phyloP scores from a whole-genome alignment of 2,113 vertebrate genomes.

The Pardalotus punctatus region DNA sequence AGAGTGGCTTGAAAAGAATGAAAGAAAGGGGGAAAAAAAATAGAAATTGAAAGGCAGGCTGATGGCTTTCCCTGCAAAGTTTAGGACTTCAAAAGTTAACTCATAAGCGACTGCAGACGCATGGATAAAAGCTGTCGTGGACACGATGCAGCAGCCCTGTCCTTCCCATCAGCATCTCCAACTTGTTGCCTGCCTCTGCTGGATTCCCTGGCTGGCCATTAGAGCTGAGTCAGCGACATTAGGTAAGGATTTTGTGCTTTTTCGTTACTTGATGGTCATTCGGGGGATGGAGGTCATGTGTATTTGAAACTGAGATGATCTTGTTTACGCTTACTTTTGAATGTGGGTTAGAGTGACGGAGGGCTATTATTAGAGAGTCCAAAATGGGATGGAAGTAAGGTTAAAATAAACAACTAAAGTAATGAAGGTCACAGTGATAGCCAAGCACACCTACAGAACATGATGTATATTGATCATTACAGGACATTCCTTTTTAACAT shows the following conservation, averaged over 20 bases:
- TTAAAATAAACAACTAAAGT: background rate
- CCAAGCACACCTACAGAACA: background rate
- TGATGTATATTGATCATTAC: background rate
- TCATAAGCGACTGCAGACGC: constrained; percentile 23
- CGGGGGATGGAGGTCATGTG: background rate
- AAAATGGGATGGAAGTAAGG: background rate
- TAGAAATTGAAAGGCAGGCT: background rate
- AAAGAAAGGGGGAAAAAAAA: background rate
- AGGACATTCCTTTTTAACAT: background rate
- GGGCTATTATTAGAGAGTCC: background rate
- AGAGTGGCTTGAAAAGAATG: background rate
- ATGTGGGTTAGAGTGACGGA: background rate
- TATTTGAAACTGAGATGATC: background rate
- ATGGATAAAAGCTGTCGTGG: background rate
- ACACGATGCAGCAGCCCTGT: constrained; percentile 21
- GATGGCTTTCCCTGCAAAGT: constrained; percentile 31
- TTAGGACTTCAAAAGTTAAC: constrained; percentile 21
- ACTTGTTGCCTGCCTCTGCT: constrained; percentile 9
- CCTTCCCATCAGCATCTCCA: constrained; percentile 30
- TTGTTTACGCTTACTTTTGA: background rate
- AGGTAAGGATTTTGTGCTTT: constrained; percentile 53
- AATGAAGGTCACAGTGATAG: background rate
- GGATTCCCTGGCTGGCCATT: constrained; percentile 16
- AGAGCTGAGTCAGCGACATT: background rate
- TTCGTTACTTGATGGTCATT: background rate